Evolutionary conservation across 2,113 vertebrate genomes (phyloP).

Genomic region (Pituophis catenifer): DNA sequence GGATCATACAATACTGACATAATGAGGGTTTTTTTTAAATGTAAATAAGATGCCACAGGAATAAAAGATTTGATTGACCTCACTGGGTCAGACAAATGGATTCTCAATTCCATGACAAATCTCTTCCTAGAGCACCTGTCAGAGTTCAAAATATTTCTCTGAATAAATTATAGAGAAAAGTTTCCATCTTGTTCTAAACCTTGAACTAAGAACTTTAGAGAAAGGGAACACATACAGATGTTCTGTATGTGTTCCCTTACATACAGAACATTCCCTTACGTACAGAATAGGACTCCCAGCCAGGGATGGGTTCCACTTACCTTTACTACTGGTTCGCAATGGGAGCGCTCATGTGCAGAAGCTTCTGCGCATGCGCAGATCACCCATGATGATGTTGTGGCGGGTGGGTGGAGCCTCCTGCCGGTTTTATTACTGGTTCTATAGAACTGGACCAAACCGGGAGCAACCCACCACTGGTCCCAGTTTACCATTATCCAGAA

Average conservation of each 20-base stretch:
- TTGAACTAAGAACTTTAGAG: not conserved
- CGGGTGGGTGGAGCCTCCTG: too few relatives aligned
- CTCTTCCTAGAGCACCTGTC: not conserved
- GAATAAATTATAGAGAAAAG: not conserved
- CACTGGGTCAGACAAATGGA: not conserved
- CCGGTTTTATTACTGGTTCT: too few relatives aligned
- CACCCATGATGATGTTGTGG: too few relatives aligned
- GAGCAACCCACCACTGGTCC: too few relatives aligned
- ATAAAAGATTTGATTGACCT: not conserved
- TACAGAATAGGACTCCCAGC: not conserved
- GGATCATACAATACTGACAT: not conserved
- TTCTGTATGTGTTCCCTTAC: too few relatives aligned
- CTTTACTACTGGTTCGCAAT: too few relatives aligned
- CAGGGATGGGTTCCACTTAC: too few relatives aligned
- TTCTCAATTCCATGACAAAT: not conserved
- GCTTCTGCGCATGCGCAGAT: too few relatives aligned
- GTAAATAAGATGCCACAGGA: not conserved
- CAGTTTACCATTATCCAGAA: not conserved
- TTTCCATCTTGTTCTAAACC: too few relatives aligned
- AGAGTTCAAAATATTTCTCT: not conserved
- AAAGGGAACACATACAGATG: not conserved
- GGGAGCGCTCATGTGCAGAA: too few relatives aligned
- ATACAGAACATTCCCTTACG: too few relatives aligned
- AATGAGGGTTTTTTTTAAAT: not conserved
- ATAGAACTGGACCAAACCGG: too few relatives aligned